phyloP scores from a whole-genome alignment of 2,797 vertebrate species.

The Rhadinocentrus ornatus region DNA sequence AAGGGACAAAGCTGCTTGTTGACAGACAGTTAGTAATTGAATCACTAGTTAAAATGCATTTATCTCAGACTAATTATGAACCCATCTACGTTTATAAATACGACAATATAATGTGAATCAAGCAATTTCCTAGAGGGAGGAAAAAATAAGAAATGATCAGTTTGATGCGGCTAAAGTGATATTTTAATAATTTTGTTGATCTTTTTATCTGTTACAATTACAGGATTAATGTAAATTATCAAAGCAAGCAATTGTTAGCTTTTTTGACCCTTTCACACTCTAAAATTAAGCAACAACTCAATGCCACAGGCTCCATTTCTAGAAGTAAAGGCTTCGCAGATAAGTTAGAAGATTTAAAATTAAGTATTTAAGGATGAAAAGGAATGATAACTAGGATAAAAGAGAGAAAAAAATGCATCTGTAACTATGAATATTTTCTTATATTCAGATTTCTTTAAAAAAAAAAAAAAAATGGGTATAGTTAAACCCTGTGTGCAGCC shows the following conservation, averaged over 20 bases:
- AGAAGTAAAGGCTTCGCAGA: neutral
- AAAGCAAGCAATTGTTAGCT: neutral
- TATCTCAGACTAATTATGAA: neutral
- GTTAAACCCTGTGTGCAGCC: neutral
- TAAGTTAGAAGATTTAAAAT: neutral
- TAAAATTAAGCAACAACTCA: neutral
- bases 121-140: neutral
- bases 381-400: neutral
- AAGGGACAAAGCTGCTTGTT: slow-evolving; percentile 1
- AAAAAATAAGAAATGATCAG: neutral
- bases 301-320: neutral
- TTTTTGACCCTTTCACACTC: slow-evolving; percentile 1
- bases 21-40: slow-evolving; percentile 5
- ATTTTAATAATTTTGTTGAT: neutral
- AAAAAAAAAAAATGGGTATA: neutral
- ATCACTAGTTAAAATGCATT: neutral
- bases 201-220: neutral
- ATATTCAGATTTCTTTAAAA: neutral
- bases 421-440: too few relatives aligned
- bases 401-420: neutral
- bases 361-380: neutral
- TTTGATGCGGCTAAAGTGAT: neutral
- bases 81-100: neutral
- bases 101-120: neutral
- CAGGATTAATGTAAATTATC: slow-evolving; percentile 9